Percentiles rank a stretch among this genome's conserved stretches.
Conservation (phyloP, 2,797 vertebrate species). For the Anniella stebbinsi region DNA sequence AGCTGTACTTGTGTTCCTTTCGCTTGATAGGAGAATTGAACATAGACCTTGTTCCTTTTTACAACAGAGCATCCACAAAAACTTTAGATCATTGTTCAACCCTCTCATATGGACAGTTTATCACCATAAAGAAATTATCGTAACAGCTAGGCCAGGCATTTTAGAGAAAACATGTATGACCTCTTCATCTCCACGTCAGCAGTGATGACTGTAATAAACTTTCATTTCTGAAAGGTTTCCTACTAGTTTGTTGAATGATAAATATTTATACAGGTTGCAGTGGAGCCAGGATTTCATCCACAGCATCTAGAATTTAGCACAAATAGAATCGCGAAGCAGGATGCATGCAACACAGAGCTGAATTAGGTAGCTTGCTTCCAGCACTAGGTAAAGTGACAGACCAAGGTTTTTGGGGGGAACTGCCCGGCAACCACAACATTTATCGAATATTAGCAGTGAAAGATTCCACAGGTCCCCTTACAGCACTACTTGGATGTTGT, state of each 20-base stretch:
- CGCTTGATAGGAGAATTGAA: neutral
- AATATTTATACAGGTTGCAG: neutral
- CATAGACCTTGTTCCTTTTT: neutral
- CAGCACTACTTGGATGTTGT: neutral
- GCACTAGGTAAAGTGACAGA: neutral
- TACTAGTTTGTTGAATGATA: neutral
- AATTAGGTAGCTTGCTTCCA: constrained; percentile 3
- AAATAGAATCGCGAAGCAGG: neutral
- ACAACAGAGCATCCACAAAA: neutral
- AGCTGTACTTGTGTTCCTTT: neutral
- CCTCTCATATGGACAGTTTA: neutral
- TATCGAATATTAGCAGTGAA: neutral
- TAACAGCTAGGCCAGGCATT: neutral
- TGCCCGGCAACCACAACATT: neutral
- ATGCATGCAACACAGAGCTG: neutral
- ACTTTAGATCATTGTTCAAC: neutral
- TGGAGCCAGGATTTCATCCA: neutral
- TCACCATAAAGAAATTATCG: neutral
- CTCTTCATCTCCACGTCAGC: neutral
- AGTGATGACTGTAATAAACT: neutral
- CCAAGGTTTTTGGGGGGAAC: neutral
- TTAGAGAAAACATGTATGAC: too few species aligned
- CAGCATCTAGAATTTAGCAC: neutral
- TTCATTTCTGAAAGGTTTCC: neutral
- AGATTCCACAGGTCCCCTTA: neutral